phyloP scores from a whole-genome alignment of 2,113 vertebrate genomes.

The Oreochromis aureus region DNA sequence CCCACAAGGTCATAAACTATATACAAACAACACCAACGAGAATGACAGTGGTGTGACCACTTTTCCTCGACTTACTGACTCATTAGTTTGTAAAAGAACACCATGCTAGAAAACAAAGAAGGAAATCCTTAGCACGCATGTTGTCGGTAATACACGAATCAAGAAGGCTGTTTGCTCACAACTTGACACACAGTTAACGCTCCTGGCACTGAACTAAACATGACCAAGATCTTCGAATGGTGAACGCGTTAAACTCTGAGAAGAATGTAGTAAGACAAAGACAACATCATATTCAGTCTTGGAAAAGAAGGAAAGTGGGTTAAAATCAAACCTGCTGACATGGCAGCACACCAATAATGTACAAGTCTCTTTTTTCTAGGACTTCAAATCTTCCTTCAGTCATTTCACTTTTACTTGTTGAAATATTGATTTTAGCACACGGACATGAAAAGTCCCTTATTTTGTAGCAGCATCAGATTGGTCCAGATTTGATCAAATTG shows the following conservation, averaged over 20 bases:
- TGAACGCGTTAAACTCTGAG: not conserved
- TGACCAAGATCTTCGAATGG: rapidly evolving
- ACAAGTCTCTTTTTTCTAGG: not conserved
- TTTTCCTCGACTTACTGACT: not conserved
- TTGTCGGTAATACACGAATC: not conserved
- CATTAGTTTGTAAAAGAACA: not conserved
- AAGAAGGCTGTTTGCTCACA: not conserved
- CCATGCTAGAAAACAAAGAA: not conserved
- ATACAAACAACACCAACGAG: not conserved
- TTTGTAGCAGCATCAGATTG: not conserved
- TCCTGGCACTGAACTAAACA: not conserved
- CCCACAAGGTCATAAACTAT: not conserved
- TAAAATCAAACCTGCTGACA: not conserved
- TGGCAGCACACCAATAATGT: not conserved
- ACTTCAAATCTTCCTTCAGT: not conserved
- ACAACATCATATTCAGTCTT: not conserved
- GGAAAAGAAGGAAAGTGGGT: not conserved
- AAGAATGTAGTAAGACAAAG: not conserved
- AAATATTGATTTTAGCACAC: not conserved
- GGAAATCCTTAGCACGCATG: not conserved
- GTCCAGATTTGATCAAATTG: not conserved
- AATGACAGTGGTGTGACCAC: not conserved
- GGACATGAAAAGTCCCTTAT: not conserved
- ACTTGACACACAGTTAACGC: rapidly evolving
- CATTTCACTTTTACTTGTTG: not conserved